Conservation (phyloP, 2,797 vertebrate species). For the Enteromius afrohamiltoni region DNA sequence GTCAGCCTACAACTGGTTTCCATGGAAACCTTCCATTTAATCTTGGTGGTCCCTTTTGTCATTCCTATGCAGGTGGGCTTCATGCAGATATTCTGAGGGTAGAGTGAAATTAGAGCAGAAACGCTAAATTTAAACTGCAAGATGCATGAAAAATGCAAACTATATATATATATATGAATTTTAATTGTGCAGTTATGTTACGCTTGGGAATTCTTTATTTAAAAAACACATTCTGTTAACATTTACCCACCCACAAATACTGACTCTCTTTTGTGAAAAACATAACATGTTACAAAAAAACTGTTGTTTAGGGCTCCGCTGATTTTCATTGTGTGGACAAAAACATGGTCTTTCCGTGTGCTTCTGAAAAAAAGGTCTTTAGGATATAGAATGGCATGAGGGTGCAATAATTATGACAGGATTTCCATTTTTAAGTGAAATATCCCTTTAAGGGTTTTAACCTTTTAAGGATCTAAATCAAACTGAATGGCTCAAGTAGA, state of each 20-base stretch:
- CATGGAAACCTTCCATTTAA: conserved; percentile 61
- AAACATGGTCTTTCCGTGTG: neutral
- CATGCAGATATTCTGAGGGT: conserved; percentile 34
- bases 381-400: neutral
- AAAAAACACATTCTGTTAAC: neutral
- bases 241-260: neutral
- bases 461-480: conserved; percentile 3
- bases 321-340: neutral
- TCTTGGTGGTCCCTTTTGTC: conserved; percentile 51
- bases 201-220: neutral
- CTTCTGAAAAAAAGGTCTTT: neutral
- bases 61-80: conserved; percentile 57
- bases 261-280: neutral
- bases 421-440: neutral
- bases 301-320: neutral
- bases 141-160: neutral
- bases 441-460: conserved; percentile 9
- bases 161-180: neutral
- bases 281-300: neutral
- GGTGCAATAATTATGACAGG: neutral
- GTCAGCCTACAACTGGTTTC: conserved; percentile 54
- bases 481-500: neutral
- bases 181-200: neutral
- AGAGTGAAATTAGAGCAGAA: conserved; percentile 12
- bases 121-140: conserved; percentile 3